These are phyloP conservation scores for Ivindomyrus marchei DNA, from an alignment of 2,113 vertebrate genomes.

Conservation along the genomic window DNA sequence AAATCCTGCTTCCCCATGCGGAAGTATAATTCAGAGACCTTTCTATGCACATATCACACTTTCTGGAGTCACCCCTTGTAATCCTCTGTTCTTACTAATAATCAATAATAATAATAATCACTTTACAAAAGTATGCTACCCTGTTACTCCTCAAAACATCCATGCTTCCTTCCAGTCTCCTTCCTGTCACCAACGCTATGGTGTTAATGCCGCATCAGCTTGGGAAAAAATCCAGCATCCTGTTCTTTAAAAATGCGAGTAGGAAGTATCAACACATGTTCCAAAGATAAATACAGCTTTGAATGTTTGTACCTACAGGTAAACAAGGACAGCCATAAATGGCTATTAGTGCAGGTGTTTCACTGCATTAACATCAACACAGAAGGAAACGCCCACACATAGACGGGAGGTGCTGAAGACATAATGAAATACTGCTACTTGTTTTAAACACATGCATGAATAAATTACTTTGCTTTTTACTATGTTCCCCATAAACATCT, in stretches of 20 bases:
- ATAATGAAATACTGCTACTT: neutral
- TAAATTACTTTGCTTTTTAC: neutral
- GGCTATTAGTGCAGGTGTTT: neutral
- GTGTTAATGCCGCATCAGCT: neutral
- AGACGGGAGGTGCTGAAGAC: neutral
- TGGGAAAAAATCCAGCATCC: neutral
- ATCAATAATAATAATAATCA: no score
- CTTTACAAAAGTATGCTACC: neutral
- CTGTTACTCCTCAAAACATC: neutral
- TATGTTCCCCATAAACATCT: neutral
- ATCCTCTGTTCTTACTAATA: neutral
- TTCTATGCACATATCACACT: neutral
- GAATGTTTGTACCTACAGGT: conserved; percentile 6
- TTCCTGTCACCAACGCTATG: neutral
- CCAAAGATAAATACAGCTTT: neutral
- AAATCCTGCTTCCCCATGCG: conserved; percentile 18
- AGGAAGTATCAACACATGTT: neutral
- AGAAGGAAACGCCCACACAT: neutral
- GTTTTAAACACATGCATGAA: neutral
- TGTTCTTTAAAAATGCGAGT: neutral
- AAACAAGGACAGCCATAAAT: neutral
- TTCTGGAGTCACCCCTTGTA: neutral
- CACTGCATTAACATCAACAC: neutral
- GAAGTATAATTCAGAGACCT: conserved; percentile 13
- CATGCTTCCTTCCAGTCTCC: neutral